Conservation (phyloP, 2,113 vertebrate genomes). For the Vombatus ursinus region DNA sequence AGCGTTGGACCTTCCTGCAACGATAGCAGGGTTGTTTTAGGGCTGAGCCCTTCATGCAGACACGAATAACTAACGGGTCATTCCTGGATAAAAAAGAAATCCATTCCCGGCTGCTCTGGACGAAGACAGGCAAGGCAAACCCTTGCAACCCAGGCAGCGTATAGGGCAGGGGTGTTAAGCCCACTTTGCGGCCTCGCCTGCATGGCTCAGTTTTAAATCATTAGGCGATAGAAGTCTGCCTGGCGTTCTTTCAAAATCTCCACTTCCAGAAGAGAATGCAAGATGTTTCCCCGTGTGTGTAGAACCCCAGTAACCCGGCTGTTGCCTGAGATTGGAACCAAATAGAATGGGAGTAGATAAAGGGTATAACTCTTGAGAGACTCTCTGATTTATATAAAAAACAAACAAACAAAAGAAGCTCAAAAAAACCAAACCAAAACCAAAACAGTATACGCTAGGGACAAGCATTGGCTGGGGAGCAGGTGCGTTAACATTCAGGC, state of each 20-base stretch:
- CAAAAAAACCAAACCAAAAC: too few species aligned
- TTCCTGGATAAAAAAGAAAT: too few species aligned
- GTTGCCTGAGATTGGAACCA: too few species aligned
- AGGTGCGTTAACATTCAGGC: too few species aligned
- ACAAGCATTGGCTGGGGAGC: too few species aligned
- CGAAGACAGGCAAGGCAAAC: not conserved
- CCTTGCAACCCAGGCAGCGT: not conserved
- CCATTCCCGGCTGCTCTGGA: too few species aligned
- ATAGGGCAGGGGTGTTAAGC: not conserved
- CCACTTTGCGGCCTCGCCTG: not conserved
- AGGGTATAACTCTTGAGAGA: too few species aligned
- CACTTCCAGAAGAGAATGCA: not conserved
- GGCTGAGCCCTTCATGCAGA: not conserved
- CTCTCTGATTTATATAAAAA: too few species aligned
- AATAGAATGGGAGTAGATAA: too few species aligned
- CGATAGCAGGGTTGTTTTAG: not conserved
- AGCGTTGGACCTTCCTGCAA: not conserved
- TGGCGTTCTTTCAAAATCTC: not conserved
- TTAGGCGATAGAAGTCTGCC: not conserved
- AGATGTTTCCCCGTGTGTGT: constrained; percentile 17
- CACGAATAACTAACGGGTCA: too few species aligned
- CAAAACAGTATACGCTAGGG: too few species aligned
- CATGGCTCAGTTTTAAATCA: not conserved
- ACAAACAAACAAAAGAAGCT: too few species aligned
- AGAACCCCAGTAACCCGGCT: not conserved